Percentiles rank a stretch among this genome's conserved stretches.
Conservation (phyloP, 2,888 invertebrate genomes). For the Laothoe populi region DNA sequence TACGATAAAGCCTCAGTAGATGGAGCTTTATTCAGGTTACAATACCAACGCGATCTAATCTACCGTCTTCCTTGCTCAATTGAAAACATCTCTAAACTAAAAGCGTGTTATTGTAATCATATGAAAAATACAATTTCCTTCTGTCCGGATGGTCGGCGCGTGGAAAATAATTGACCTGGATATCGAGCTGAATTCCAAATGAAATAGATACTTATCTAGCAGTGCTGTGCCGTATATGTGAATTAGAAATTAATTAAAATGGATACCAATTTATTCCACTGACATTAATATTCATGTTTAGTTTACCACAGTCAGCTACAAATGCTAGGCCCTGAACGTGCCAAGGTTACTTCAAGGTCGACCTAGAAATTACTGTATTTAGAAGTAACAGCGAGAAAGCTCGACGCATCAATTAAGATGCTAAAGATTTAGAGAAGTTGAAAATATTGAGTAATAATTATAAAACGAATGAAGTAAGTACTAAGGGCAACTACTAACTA, state of each 20-base stretch:
- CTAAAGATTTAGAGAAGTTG: no score
- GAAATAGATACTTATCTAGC: not conserved
- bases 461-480: no score
- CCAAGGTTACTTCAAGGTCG: not conserved
- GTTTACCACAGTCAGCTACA: not conserved
- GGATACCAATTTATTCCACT: not conserved
- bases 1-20: no score
- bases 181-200: not conserved
- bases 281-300: conserved; percentile 1
- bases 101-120: no score
- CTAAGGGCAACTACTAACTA: no score
- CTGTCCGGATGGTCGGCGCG: not conserved
- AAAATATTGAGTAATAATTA: no score
- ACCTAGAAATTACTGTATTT: not conserved
- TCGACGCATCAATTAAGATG: no score
- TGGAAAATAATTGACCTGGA: conserved; percentile 15
- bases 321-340: not conserved
- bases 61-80: no score
- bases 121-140: no score
- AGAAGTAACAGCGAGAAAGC: not conserved
- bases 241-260: conserved; percentile 11
- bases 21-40: no score
- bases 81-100: no score
- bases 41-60: no score
- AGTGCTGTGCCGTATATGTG: not conserved